Base-by-base conservation (phyloP, 2,888 invertebrate genomes). In the Hofmannophila pseudospretella region DNA sequence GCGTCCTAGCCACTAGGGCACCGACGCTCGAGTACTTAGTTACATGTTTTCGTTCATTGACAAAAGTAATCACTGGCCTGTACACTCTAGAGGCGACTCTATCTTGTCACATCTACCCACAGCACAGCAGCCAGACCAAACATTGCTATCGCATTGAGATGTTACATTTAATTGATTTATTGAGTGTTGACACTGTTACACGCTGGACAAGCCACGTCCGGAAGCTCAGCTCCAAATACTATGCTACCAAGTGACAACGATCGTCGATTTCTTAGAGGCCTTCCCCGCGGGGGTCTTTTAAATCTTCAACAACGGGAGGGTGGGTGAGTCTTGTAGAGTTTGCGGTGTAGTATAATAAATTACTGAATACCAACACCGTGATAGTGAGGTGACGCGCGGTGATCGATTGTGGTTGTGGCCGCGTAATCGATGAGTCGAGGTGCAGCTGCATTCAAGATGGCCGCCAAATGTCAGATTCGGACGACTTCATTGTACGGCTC, bases 101-200 rank as follows among this genome's bases (percentile, higher is more conserved):
- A 32, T 32, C 32, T 25, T 27, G 22, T 20, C 23, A n/a, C 23
- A 36, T 36, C 34, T 10, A 13, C 20, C 23, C 29, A 34, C 32
- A 27, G 16, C 29, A 34, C 32, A 27, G 16, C 16, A 16, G 16
- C 16, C 16, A 16, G 5, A 16, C 34, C 54, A 51, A 54, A 51
- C 53, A 49, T 26, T 45, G 43, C 53, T 72, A 70, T 67, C 71
- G n/a, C 23, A 62, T 56, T 55, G 58, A 70, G 71, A 78, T 68
- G 74, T 73, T 67, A 67, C 55, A 53, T 66, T 54, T 82, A 81
- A 81, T 81, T 79, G 82, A 81, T 82, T 80, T 81, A 82, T 80
- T 73, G 74, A 67, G 72, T 80, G 80, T 80, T 78, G 80, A 81
- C 79, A 66, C 47, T 60, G 69, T 70, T 69, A 48, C 51, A 45